phyloP scores from a whole-genome alignment of 2,797 vertebrate species.

The Leuciscus waleckii region DNA sequence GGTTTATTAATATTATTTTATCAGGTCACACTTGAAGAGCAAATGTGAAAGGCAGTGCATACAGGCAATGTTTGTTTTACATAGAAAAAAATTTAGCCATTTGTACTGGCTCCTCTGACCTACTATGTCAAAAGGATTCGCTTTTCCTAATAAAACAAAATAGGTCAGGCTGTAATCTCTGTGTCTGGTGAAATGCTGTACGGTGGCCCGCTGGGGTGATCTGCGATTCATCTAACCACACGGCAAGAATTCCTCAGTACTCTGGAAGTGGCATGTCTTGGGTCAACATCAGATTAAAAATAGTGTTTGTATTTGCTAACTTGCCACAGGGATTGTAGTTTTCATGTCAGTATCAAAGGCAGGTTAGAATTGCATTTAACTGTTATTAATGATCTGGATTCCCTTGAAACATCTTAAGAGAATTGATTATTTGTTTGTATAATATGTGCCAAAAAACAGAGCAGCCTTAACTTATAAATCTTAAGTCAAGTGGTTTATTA shows the following conservation, averaged over 20 bases:
- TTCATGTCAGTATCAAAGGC: slow-evolving; percentile 52
- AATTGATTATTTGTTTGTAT: slow-evolving; percentile 3
- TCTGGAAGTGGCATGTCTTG: slow-evolving; percentile 53
- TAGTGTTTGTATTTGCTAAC: slow-evolving; percentile 50
- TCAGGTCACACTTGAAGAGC: slow-evolving; percentile 39
- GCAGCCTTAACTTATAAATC: slow-evolving; percentile 5
- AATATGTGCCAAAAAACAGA: neutral
- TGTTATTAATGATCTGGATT: slow-evolving; percentile 46
- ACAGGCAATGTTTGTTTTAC: slow-evolving; percentile 21
- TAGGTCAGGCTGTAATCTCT: slow-evolving; percentile 61
- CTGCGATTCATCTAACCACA: slow-evolving; percentile 51
- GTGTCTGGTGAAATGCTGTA: slow-evolving; percentile 47
- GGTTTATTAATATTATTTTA: slow-evolving; percentile 24
- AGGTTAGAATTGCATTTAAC: slow-evolving; percentile 52
- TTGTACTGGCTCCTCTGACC: slow-evolving; percentile 41
- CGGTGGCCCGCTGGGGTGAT: slow-evolving; percentile 30
- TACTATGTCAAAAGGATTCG: slow-evolving; percentile 52
- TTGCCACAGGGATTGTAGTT: slow-evolving; percentile 27
- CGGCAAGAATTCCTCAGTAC: slow-evolving; percentile 35
- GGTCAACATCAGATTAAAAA: slow-evolving; percentile 58
- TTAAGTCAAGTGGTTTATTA: neutral
- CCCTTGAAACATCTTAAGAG: slow-evolving; percentile 21
- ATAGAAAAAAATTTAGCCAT: slow-evolving; percentile 25
- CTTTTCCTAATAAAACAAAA: slow-evolving; percentile 55
- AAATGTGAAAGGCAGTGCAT: slow-evolving; percentile 26